Percentiles rank a stretch among this genome's conserved stretches.
phyloP scores from a whole-genome alignment of 2,888 invertebrate species.

The Hyposoter dolosus region DNA sequence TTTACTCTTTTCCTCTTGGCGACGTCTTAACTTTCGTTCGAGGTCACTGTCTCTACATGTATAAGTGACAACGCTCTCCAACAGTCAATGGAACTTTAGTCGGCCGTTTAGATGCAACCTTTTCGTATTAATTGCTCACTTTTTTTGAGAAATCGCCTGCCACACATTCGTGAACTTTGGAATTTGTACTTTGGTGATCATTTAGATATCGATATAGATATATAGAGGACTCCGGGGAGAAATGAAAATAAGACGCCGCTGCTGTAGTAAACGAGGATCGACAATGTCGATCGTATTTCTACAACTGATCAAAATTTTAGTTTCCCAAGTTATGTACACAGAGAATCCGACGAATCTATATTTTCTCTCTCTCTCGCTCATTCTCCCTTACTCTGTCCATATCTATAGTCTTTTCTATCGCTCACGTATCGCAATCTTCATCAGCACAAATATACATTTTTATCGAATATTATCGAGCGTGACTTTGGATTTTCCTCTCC shows the following conservation, averaged over 20 bases:
- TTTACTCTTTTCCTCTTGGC: slow-evolving; percentile 25
- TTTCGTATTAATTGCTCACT: slow-evolving; percentile 9
- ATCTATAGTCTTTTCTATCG: background rate
- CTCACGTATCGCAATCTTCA: slow-evolving; percentile 11
- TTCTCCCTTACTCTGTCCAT: background rate
- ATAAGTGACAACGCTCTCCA: background rate
- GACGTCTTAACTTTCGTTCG: slow-evolving; percentile 29
- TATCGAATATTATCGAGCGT: background rate
- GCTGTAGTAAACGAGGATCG: background rate
- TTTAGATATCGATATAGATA: background rate
- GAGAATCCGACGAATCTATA: background rate
- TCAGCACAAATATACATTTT: slow-evolving; percentile 18
- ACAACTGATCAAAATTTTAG: slow-evolving; percentile 12
- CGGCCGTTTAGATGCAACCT: background rate
- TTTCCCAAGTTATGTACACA: slow-evolving; percentile 17
- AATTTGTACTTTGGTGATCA: slow-evolving; percentile 46
- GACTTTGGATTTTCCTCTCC: background rate
- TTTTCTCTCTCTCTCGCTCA: background rate
- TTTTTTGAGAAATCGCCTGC: slow-evolving; percentile 30
- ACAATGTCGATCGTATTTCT: slow-evolving; percentile 4
- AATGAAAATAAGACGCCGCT: background rate
- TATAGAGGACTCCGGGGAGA: background rate
- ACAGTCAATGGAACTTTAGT: slow-evolving; percentile 4
- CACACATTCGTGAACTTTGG: slow-evolving; percentile 54
- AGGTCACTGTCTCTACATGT: slow-evolving; percentile 43